Base-by-base conservation (phyloP, 2,888 invertebrate genomes). In the Timema cristinae region DNA sequence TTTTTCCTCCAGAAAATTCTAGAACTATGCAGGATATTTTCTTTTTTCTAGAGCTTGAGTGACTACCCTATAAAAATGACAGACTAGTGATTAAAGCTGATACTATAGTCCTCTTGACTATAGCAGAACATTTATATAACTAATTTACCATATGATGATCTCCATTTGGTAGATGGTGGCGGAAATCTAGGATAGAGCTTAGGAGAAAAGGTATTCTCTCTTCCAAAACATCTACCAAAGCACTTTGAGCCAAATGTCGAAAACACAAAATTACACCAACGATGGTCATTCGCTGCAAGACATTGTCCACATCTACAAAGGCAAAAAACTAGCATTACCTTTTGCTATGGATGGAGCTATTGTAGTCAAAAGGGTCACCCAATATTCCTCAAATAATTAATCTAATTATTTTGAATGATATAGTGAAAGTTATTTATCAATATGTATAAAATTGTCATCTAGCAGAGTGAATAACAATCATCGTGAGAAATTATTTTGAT, bases 191-290 rank as follows among this genome's bases (percentile, higher is more conserved):
- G 59, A 99, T 93, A 0, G 98, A 98, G 79, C 96, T 94, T 72
- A 98, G 86, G 71, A 99, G 84, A 82, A 98, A 99, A 10, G 99
- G 99, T 80, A 98, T 95, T 73, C 98, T 88, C 77, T 96, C 91
- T 79, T 96, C 94, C 69, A 99, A 83, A 8, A 96, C 96, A 83
- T 97, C 97, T 69, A 95, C 90, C 50, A 99, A 84, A 7, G 98
- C 97, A 76, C 95, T 93, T 80, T 98, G 98, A 0, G 97, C 91
- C 70, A 99, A 87, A 81, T 95, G 93, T 32, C 98, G 88, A 83
- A 99, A 99, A 79, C 96, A 94, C 77, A 99, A 85, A 76, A 99
- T 97, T 0, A 99, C 98, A 6, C 99, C 99, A 77, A 99, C 94
- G 75, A 98, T 98, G 50, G 97, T 97, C 91, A 99, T 97, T 77